These are phyloP conservation scores for Nothocercus nigrocapillus DNA, from an alignment of 2,113 vertebrate genomes.

Conservation along the genomic window DNA sequence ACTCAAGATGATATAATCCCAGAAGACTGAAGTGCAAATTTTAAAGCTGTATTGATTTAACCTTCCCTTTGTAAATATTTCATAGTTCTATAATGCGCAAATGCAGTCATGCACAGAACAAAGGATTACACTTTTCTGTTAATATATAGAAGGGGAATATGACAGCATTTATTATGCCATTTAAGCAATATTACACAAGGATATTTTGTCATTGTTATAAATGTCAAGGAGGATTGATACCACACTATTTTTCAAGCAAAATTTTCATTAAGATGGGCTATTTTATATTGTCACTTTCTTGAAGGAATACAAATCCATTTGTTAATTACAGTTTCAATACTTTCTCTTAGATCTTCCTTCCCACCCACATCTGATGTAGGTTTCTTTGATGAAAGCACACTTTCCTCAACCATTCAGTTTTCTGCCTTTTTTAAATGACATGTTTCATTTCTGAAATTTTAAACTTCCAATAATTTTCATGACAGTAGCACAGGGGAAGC, in stretches of 20 bases:
- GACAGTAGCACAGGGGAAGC: neutral
- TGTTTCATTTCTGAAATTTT: constrained; percentile 3
- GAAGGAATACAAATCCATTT: neutral
- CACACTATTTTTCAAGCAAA: constrained; percentile 39
- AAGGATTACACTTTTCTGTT: constrained; percentile 55
- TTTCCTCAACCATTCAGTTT: neutral
- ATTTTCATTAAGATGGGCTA: neutral
- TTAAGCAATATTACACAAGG: constrained; percentile 60
- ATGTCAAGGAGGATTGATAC: constrained; percentile 34
- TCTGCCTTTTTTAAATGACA: neutral
- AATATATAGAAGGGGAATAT: constrained; percentile 11
- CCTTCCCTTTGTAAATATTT: constrained; percentile 82
- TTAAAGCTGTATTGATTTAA: constrained; percentile 81
- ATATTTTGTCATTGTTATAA: constrained; percentile 43
- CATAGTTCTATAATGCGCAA: constrained; percentile 73
- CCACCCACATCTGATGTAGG: neutral
- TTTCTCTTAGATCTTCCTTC: neutral
- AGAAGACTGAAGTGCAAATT: constrained; percentile 76
- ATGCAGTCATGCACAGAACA: constrained; percentile 68
- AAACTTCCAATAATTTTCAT: neutral
- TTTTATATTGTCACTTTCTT: constrained; percentile 29
- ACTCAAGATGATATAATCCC: constrained; percentile 78
- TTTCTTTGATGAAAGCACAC: neutral
- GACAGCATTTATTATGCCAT: constrained; percentile 66
- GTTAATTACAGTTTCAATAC: neutral